Evolutionary conservation across 2,113 vertebrate species (phyloP).

Genomic region (Muntiacus muntjak): DNA sequence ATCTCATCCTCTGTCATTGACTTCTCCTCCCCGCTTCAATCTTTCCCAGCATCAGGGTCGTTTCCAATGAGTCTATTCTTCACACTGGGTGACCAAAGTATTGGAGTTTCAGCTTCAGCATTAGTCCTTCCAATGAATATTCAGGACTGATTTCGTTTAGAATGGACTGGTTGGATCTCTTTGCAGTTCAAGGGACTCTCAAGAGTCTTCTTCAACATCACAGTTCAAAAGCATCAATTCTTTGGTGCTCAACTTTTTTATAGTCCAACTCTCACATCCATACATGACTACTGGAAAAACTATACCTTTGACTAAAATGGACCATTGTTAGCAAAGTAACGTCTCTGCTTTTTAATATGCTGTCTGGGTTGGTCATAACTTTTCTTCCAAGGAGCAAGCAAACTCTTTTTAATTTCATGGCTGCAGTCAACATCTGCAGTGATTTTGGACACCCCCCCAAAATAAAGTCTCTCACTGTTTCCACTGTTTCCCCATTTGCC

Average conservation of each 20-base stretch:
- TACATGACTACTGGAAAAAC: not conserved
- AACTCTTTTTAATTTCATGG: not conserved
- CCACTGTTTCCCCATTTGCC: not conserved
- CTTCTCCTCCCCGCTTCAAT: accelerated
- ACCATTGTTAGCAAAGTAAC: not conserved
- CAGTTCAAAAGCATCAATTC: not conserved
- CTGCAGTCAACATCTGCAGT: not conserved
- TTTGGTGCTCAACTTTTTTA: not conserved
- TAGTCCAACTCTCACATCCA: not conserved
- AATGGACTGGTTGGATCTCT: not conserved
- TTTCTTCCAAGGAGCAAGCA: not conserved
- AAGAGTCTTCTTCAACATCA: not conserved
- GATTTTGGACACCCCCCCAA: not conserved
- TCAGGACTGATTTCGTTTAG: not conserved
- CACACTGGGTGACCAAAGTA: not conserved
- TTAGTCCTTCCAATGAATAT: not conserved
- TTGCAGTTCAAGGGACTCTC: not conserved
- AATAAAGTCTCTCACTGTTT: not conserved
- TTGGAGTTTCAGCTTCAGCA: not conserved
- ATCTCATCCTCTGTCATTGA: not conserved
- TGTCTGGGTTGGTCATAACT: not conserved
- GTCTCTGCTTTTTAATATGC: not conserved
- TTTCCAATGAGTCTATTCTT: not conserved
- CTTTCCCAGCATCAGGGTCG: not conserved
- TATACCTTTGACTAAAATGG: not conserved